Percentiles rank a stretch among this genome's conserved stretches.
Evolutionary conservation across 2,888 invertebrate genomes (phyloP).

Genomic region (Oscheius sp.): DNA sequence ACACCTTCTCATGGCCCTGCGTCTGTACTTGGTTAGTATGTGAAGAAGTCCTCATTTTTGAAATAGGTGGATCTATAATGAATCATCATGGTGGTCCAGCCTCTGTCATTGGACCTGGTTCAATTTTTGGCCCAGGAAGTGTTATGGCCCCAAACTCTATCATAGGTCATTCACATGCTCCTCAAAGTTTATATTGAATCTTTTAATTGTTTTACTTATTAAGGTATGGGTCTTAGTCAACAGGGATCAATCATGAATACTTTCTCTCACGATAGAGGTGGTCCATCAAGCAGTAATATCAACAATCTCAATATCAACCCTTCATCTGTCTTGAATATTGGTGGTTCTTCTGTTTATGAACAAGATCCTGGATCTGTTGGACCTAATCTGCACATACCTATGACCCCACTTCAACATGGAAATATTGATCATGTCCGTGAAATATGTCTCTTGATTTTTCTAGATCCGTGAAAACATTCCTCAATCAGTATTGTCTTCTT

Average conservation of each 20-base stretch:
- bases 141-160: conserved; percentile 37
- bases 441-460: not conserved
- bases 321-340: conserved; percentile 40
- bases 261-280: conserved; percentile 31
- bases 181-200: conserved; percentile 21
- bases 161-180: conserved; percentile 24
- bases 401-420: conserved; percentile 61
- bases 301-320: conserved; percentile 56
- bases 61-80: conserved; percentile 34
- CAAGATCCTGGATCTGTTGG: conserved; percentile 50
- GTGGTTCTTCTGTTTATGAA: conserved; percentile 11
- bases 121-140: conserved; percentile 44
- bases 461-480: conserved; percentile 33
- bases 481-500: conserved; percentile 38
- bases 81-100: conserved; percentile 51
- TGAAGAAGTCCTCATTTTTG: not conserved
- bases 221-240: conserved; percentile 16
- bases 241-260: conserved; percentile 28
- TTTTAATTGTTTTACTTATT: not conserved
- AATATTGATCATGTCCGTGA: conserved; percentile 31
- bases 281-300: conserved; percentile 35
- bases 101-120: conserved; percentile 53
- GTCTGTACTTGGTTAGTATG: conserved; percentile 28
- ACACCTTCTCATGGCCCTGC: conserved; percentile 52
- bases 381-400: conserved; percentile 57